These are phyloP conservation scores for Litocranius walleri DNA, from an alignment of 2,113 vertebrate species.

Conservation along the genomic window DNA sequence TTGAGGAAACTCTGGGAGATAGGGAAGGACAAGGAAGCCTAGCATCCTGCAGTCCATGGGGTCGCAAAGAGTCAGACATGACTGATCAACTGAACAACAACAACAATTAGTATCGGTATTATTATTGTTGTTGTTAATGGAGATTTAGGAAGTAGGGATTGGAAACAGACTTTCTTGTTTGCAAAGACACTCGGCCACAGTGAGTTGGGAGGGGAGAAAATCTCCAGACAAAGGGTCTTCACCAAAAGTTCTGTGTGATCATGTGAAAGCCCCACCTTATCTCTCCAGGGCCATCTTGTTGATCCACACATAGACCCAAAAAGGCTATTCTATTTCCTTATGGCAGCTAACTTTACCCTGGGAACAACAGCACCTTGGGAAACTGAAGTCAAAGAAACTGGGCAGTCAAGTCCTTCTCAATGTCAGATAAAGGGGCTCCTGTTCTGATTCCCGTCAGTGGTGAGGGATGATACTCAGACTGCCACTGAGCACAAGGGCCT, in stretches of 20 bases:
- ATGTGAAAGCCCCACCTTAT: background rate
- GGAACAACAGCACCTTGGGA: slow-evolving; percentile 42
- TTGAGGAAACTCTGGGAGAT: background rate
- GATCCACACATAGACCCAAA: background rate
- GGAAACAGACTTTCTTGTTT: background rate
- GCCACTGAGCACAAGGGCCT: background rate
- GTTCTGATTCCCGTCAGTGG: slow-evolving; percentile 42
- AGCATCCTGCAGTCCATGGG: background rate
- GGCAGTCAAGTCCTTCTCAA: background rate
- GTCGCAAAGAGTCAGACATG: background rate
- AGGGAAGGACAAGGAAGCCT: background rate
- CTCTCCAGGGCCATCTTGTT: background rate
- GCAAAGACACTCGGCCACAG: background rate
- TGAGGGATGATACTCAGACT: slow-evolving; percentile 25
- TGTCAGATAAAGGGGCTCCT: slow-evolving; percentile 59
- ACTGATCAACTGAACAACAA: background rate
- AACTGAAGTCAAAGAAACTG: slow-evolving; percentile 29
- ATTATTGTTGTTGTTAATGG: background rate
- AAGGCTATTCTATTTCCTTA: slow-evolving; percentile 21
- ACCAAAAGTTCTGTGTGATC: background rate
- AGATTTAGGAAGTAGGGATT: background rate
- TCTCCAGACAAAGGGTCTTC: background rate
- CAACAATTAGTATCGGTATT: background rate
- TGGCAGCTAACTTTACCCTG: slow-evolving; percentile 13
- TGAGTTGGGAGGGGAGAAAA: background rate